phyloP scores from a whole-genome alignment of 2,113 vertebrate genomes.

The Channa maculata region DNA sequence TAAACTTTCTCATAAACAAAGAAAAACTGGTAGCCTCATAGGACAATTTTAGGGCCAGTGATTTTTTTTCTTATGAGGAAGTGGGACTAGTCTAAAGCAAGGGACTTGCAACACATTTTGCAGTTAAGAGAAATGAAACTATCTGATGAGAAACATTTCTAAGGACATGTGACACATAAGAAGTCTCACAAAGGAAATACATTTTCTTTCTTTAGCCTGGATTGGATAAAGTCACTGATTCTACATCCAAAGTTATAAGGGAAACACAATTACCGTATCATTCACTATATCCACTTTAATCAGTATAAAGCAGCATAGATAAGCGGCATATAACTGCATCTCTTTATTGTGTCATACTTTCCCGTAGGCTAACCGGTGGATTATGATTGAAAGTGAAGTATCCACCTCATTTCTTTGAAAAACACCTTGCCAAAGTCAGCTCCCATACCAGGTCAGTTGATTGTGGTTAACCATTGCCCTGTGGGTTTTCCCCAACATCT shows the following conservation, averaged over 20 bases:
- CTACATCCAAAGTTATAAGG: neutral
- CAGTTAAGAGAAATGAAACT: too few species aligned
- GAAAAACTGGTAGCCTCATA: too few species aligned
- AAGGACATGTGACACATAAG: too few species aligned
- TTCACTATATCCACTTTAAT: neutral
- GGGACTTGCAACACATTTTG: too few species aligned
- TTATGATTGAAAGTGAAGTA: constrained; percentile 33
- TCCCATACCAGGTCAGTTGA: constrained; percentile 15
- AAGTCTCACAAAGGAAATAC: too few species aligned
- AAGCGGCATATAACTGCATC: neutral
- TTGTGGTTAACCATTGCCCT: constrained; percentile 2
- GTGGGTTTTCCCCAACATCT: neutral
- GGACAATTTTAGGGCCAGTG: too few species aligned
- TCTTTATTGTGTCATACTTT: constrained; percentile 22
- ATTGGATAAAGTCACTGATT: neutral
- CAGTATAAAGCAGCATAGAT: neutral
- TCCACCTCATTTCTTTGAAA: constrained; percentile 38
- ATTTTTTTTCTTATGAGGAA: too few species aligned
- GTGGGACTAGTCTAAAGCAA: too few species aligned
- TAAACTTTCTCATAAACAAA: too few species aligned
- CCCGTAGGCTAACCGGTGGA: neutral
- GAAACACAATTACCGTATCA: neutral
- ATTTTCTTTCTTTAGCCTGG: neutral
- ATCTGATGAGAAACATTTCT: too few species aligned
- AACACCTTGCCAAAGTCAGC: constrained; percentile 30